phyloP scores from a whole-genome alignment of 1,140 invertebrate species.

The Lepidurus packardi region DNA sequence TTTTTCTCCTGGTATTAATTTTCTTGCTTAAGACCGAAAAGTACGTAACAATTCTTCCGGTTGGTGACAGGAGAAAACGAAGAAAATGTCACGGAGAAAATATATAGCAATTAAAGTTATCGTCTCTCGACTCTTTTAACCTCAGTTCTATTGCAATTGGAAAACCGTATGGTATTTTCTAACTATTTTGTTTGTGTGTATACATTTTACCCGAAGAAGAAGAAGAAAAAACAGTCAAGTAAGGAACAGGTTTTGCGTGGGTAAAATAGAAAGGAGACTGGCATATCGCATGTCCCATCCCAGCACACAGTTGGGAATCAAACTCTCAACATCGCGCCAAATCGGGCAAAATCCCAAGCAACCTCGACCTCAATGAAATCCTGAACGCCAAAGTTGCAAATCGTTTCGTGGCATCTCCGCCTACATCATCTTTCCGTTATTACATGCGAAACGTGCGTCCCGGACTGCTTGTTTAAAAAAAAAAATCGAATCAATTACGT shows the following conservation, averaged over 20 bases:
- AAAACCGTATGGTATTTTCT: too few relatives aligned
- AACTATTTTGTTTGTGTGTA: not conserved
- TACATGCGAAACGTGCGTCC: too few relatives aligned
- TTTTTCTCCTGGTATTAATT: too few relatives aligned
- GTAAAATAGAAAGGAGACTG: not conserved
- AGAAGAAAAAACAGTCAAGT: not conserved
- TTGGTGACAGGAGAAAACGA: too few relatives aligned
- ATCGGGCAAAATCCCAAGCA: not conserved
- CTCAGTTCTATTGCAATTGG: too few relatives aligned
- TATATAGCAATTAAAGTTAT: too few relatives aligned
- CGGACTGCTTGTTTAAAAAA: too few relatives aligned
- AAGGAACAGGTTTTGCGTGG: not conserved
- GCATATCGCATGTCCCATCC: not conserved
- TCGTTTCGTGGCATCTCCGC: not conserved
- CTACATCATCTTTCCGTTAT: not conserved
- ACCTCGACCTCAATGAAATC: conserved; percentile 3
- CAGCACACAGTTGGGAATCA: not conserved
- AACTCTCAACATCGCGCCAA: not conserved
- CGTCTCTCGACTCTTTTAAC: not conserved
- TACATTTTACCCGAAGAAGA: not conserved
- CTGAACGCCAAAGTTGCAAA: not conserved
- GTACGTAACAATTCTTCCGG: too few relatives aligned
- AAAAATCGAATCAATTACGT: too few relatives aligned
- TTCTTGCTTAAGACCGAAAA: too few relatives aligned
- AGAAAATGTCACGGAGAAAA: too few relatives aligned